These are phyloP conservation scores for Mus caroli DNA, from an alignment of 2,797 vertebrate species.

Conservation along the genomic window DNA sequence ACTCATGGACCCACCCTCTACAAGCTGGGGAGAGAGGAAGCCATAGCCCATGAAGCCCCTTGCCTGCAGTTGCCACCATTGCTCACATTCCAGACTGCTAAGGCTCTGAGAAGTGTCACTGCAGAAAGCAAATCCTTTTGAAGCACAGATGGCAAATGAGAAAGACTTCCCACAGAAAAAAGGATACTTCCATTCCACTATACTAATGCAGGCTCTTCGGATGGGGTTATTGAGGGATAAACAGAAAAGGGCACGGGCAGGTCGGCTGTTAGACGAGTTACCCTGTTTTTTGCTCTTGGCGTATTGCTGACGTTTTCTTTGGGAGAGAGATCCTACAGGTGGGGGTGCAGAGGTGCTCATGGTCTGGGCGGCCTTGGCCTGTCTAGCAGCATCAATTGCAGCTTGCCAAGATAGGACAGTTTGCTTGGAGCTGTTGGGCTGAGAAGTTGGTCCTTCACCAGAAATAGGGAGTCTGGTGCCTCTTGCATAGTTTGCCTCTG, in stretches of 20 bases:
- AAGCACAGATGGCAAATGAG: constrained; percentile 62
- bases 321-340: constrained; percentile 96
- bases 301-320: constrained; percentile 99
- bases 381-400: constrained; percentile 96
- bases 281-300: constrained; percentile 99
- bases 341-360: constrained; percentile 95
- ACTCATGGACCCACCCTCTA: constrained; percentile 25
- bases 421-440: constrained; percentile 94
- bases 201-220: constrained; percentile 99
- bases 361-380: constrained; percentile 97
- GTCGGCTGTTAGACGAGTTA: constrained; percentile 96
- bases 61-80: constrained; percentile 28
- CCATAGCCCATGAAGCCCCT: not conserved
- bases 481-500: constrained; percentile 99
- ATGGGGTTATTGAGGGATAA: constrained; percentile 99
- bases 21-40: constrained; percentile 42
- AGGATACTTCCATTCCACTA: constrained; percentile 99
- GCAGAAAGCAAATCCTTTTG: constrained; percentile 64
- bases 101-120: constrained; percentile 44
- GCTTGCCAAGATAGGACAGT: constrained; percentile 96
- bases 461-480: constrained; percentile 94
- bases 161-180: constrained; percentile 82
- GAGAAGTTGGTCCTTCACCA: constrained; percentile 96
- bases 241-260: constrained; percentile 98
- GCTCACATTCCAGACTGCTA: constrained; percentile 56